phyloP scores from a whole-genome alignment of 2,113 vertebrate species.

The Hucho hucho region DNA sequence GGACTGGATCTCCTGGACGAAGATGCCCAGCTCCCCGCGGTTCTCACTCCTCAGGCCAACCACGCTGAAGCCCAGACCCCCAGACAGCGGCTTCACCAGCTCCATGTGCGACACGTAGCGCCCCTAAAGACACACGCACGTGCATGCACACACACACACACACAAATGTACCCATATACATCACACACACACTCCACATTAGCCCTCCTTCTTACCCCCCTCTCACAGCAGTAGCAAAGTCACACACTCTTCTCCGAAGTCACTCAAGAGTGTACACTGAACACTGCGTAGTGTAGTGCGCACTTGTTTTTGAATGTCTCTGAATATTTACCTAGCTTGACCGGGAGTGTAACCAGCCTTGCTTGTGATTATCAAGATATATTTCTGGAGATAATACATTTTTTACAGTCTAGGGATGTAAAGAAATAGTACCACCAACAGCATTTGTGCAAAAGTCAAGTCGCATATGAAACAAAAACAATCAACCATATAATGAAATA shows the following conservation, averaged over 20 bases:
- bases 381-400: too few relatives aligned
- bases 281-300: neutral
- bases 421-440: neutral
- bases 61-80: conserved; percentile 92
- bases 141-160: neutral
- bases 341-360: too few relatives aligned
- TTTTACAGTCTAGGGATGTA: neutral
- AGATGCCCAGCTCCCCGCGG: conserved; percentile 91
- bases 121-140: conserved; percentile 64
- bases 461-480: neutral
- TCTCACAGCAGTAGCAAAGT: conserved; percentile 52
- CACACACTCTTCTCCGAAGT: conserved; percentile 32
- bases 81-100: conserved; percentile 82
- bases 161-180: neutral
- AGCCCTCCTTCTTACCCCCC: neutral
- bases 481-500: neutral
- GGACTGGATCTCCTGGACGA: conserved; percentile 92
- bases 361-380: too few relatives aligned
- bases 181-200: conserved; percentile 7
- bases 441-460: neutral
- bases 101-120: conserved; percentile 85
- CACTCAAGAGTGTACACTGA: conserved; percentile 21
- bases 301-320: conserved; percentile 13
- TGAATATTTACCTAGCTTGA: conserved; percentile 17
- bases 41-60: conserved; percentile 91